Evolutionary conservation across 2,113 vertebrate species (phyloP), one percentile per base, ranked within the genome.

Genomic region (Antigone vipio): DNA sequence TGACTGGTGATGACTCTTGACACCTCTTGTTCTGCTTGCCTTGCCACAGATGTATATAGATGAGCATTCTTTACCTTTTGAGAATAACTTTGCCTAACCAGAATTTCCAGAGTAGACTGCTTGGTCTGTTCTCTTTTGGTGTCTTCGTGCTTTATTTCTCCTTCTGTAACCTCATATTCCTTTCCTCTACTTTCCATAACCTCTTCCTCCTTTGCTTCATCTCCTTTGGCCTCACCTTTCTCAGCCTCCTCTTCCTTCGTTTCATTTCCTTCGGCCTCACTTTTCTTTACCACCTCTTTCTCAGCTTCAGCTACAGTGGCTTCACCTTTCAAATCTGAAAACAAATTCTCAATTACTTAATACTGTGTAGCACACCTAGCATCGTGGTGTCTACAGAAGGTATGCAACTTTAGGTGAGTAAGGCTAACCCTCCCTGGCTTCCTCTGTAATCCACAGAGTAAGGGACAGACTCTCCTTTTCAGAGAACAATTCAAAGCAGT

Each of bases 1-100:
- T 98, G 98, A 58, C 93, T 92, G 75, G 98, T 99, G 92, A 99
- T 96, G 40, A 98, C 96, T 80, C 99, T 98, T 7, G 98, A 99
- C 34, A 96, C 84, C 82, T 99, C 99, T 77, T 98, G 97, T 11
- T 98, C 97, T 6, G 55, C 5, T 15, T 98, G 97, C 16, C 93
- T 96, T 23, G 75, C 85, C 40, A 89, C 84, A 5, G 84, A 24
- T 47, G 85, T 56, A 55, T 97, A 98, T 6, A 97, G 89, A 9
- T 49, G 95, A 75, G 34, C 90, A 52, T 98, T 95, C 63, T 97
- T 98, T 59, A 97, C 56, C 53, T 82, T 97, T 75, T 98, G 97
- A 23, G 98, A 98, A 92, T 98, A 99, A 92, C 97, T 98, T 97
- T 99, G 99, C 71, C 98, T 98, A 89, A 99, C 96, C 42, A 99